These are phyloP conservation scores for Drosophila phalerata DNA, from an alignment of 2,888 invertebrate species.

Conservation along the genomic window DNA sequence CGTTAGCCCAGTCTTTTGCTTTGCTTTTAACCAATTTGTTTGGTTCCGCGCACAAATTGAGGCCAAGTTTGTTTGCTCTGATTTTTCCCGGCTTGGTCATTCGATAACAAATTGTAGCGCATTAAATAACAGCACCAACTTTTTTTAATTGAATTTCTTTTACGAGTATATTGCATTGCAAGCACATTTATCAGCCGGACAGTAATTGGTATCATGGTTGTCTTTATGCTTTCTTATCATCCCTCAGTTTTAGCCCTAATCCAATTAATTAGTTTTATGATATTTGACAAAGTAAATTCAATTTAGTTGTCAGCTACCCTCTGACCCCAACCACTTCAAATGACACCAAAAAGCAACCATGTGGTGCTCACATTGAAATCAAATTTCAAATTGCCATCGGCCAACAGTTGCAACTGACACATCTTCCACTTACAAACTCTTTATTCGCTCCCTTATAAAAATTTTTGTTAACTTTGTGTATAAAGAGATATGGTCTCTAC, in stretches of 20 bases:
- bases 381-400: conserved; percentile 24
- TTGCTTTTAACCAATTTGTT: conserved; percentile 52
- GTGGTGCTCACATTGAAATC: conserved; percentile 17
- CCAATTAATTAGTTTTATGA: conserved; percentile 24
- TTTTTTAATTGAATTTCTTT: conserved; percentile 47
- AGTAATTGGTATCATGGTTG: conserved; percentile 19
- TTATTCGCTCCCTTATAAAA: conserved; percentile 5
- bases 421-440: conserved; percentile 4
- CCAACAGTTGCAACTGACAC: conserved; percentile 20
- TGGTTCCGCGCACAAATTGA: conserved; percentile 37
- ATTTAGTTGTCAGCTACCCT: conserved; percentile 25
- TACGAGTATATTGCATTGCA: neutral
- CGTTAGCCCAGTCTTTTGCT: conserved; percentile 28
- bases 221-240: neutral
- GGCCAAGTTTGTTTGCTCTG: conserved; percentile 54
- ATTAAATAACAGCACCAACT: conserved; percentile 46
- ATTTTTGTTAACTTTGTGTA: no score
- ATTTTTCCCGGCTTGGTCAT: conserved; percentile 41
- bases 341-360: neutral
- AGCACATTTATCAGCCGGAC: conserved; percentile 23
- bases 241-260: conserved; percentile 10
- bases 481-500: no score
- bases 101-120: conserved; percentile 53
- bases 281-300: conserved; percentile 26
- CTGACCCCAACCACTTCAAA: conserved; percentile 15